Evolutionary conservation across 1,140 invertebrate genomes (phyloP).

Genomic region (Papilio machaon): DNA sequence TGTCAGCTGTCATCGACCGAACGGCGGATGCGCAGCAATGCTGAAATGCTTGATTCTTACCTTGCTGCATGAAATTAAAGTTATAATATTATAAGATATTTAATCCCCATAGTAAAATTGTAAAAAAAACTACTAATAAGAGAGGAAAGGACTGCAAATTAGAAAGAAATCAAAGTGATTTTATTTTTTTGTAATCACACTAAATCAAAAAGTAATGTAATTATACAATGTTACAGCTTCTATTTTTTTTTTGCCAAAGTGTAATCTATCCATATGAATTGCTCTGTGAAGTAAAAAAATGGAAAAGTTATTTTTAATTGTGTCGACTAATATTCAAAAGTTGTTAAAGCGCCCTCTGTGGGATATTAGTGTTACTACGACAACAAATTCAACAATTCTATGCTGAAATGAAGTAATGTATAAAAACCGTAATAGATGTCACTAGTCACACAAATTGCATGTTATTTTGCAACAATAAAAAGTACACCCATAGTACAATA

Average conservation of each 20-base stretch:
- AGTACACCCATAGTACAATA: background rate
- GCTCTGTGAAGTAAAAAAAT: background rate
- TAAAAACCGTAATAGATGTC: background rate
- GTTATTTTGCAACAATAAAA: background rate
- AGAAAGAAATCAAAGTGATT: background rate
- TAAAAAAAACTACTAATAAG: background rate
- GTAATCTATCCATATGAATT: too few species aligned
- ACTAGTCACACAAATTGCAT: background rate
- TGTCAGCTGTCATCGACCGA: conserved; percentile 11
- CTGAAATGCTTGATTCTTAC: background rate
- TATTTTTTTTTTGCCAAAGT: too few species aligned
- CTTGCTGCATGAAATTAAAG: background rate
- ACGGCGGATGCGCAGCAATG: conserved; percentile 47
- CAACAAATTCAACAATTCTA: background rate
- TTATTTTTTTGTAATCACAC: background rate
- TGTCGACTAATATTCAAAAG: background rate
- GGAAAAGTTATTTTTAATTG: background rate
- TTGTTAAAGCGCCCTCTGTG: background rate
- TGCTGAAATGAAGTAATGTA: background rate
- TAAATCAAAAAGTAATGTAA: background rate
- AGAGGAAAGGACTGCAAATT: background rate
- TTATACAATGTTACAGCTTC: background rate
- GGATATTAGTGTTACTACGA: background rate
- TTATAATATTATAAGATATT: background rate
- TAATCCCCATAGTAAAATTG: background rate